Base-by-base conservation (phyloP, 2,888 invertebrate species). In the Malthinus flaveolus region DNA sequence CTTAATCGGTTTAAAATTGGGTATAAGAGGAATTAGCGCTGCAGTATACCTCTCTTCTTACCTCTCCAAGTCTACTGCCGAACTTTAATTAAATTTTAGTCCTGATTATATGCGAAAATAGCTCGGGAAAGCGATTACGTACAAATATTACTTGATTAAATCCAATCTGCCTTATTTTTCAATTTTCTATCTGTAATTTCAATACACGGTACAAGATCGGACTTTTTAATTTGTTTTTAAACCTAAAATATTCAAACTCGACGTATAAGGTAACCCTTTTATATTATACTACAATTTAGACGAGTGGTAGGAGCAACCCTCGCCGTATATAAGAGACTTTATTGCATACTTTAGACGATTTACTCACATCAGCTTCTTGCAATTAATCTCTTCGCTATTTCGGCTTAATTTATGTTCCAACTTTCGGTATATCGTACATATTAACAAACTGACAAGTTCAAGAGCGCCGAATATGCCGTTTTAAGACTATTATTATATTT, bases 1-100 rank as follows among this genome's bases (percentile, higher is more conserved):
- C 75, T 73, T 77, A 76, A 77, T 77, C 76, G 75, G 74, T 76
- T 76, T 77, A 76, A 77, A 76, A 76, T 77, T 75, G 72, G 71
- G 74, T 75, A 73, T 71, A 71, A 71, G 70, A 71, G 64, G 71
- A 71, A 73, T 73, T 73, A 74, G 71, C 73, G 71, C 70, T 66
- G 71, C 71, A 72, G 71, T 72, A 72, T 72, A 73, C 71, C 72
- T 71, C 68, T 69, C 56, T 69, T 73, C 71, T 72, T 72, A 70
- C 71, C 71, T 72, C 73, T 65, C 68, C 59, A 66, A 68, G 68
- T 69, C 70, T 73, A 63, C 71, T 69, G 70, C 70, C 71, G 71
- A 75, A 77, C 72, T 77, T 77, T 77, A 77, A 77, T 77, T 77
- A 77, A 77, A 77, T 75, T 76, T 75, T 71, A 71, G 74, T 71